These are phyloP conservation scores for Pomatorhinus ruficollis DNA, from an alignment of 2,113 vertebrate species.

Conservation along the genomic window DNA sequence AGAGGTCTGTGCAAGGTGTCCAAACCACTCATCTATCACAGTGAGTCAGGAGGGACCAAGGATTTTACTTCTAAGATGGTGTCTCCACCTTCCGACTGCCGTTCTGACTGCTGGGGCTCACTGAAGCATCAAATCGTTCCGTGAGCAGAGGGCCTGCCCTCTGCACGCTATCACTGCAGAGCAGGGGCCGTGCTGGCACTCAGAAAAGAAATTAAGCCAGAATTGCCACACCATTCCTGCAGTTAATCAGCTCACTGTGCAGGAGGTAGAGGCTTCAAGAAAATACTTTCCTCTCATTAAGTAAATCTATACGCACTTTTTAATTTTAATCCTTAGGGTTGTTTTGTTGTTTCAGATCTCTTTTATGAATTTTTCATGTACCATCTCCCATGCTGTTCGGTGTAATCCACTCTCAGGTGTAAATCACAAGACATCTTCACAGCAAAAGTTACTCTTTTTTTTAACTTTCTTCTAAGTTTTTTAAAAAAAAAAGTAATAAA, in stretches of 20 bases:
- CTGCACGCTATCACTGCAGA: constrained; percentile 29
- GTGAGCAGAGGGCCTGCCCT: neutral
- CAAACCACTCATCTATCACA: neutral
- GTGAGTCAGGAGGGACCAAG: neutral
- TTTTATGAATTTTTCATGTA: neutral
- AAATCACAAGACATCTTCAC: neutral
- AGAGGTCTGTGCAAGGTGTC: neutral
- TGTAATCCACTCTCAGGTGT: neutral
- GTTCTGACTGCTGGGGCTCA: neutral
- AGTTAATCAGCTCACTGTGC: neutral
- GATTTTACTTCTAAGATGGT: neutral
- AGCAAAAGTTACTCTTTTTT: neutral
- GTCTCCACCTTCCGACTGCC: neutral
- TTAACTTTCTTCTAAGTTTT: neutral
- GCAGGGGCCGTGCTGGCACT: neutral
- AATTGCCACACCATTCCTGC: neutral
- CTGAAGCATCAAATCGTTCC: constrained; percentile 37
- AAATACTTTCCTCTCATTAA: neutral
- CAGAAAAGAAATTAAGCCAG: neutral
- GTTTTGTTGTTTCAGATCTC: neutral
- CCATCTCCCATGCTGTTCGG: neutral
- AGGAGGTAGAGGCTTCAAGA: neutral
- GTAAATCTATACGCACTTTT: neutral
- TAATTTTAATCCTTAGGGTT: neutral
- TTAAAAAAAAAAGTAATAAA: neutral